phyloP scores from a whole-genome alignment of 2,113 vertebrate species.

The Patagioenas fasciata region DNA sequence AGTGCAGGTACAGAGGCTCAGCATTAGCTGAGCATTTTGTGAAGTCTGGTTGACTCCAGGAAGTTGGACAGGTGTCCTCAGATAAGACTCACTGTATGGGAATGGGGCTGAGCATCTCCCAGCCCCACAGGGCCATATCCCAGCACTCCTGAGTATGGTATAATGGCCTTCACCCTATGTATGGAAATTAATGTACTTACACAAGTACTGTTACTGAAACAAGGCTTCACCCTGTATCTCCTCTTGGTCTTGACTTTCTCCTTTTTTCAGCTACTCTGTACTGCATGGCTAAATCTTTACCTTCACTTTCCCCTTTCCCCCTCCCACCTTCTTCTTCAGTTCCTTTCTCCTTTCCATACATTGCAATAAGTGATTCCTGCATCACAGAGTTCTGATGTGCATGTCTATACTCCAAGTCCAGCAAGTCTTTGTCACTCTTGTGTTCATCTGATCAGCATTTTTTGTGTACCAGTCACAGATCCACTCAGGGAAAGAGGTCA shows the following conservation, averaged over 20 bases:
- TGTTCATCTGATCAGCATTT: not conserved
- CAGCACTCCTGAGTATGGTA: not conserved
- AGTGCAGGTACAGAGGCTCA: not conserved
- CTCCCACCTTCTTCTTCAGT: not conserved
- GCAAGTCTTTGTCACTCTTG: not conserved
- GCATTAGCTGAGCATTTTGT: not conserved
- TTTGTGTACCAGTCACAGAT: not conserved
- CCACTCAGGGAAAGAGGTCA: not conserved
- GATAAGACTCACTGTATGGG: not conserved
- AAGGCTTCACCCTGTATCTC: fast-evolving
- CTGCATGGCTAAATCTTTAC: not conserved
- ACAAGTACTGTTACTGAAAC: not conserved
- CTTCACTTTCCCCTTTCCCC: not conserved
- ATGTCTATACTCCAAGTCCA: not conserved
- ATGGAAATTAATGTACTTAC: not conserved
- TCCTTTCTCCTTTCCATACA: not conserved
- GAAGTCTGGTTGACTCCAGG: not conserved
- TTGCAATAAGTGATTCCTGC: not conserved
- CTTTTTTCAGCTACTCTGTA: not conserved
- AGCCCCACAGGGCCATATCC: not conserved
- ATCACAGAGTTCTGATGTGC: not conserved
- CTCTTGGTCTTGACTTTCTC: not conserved
- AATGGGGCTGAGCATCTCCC: not conserved
- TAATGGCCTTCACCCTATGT: not conserved
- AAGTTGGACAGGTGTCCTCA: not conserved